These are phyloP conservation scores for Pimpla rufipes DNA, from an alignment of 2,888 invertebrate genomes.

Conservation along the genomic window DNA sequence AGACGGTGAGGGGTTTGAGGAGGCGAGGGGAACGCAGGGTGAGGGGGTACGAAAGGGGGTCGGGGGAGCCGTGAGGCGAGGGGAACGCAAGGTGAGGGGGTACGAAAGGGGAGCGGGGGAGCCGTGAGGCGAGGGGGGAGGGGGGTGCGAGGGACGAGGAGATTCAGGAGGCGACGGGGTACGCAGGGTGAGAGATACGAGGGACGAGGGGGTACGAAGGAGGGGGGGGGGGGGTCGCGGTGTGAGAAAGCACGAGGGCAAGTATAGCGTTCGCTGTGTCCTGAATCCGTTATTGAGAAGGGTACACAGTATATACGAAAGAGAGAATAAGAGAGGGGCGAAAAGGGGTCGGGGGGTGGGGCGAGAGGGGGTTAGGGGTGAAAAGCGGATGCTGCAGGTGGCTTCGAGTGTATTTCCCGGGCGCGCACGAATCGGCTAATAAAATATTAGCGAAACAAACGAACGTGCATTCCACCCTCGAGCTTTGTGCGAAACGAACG, in stretches of 20 bases:
- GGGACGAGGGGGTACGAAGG: too few species aligned
- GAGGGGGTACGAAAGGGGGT: conserved; percentile 57
- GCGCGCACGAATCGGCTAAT: conserved; percentile 70
- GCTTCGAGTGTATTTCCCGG: conserved; percentile 58
- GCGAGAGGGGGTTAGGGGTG: background rate
- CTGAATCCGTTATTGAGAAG: conserved; percentile 71
- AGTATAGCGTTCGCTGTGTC: conserved; percentile 64
- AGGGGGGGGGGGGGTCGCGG: conserved; percentile 15
- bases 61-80: conserved; percentile 38
- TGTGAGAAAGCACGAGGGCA: conserved; percentile 64
- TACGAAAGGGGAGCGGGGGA: too few species aligned
- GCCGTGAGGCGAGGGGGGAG: too few species aligned
- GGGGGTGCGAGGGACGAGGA: too few species aligned
- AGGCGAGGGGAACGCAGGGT: conserved; percentile 16
- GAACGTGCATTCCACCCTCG: conserved; percentile 6
- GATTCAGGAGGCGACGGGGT: background rate
- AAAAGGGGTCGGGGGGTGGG: background rate
- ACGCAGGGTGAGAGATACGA: conserved; percentile 62
- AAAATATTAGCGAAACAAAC: conserved; percentile 63
- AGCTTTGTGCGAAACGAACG: background rate
- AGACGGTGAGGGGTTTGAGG: conserved; percentile 20
- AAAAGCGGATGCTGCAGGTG: conserved; percentile 50
- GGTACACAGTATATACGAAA: conserved; percentile 23
- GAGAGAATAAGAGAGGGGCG: conserved; percentile 26
- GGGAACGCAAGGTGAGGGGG: too few species aligned